phyloP scores from a whole-genome alignment of 1,140 invertebrate species.

The Radopholus similis region DNA sequence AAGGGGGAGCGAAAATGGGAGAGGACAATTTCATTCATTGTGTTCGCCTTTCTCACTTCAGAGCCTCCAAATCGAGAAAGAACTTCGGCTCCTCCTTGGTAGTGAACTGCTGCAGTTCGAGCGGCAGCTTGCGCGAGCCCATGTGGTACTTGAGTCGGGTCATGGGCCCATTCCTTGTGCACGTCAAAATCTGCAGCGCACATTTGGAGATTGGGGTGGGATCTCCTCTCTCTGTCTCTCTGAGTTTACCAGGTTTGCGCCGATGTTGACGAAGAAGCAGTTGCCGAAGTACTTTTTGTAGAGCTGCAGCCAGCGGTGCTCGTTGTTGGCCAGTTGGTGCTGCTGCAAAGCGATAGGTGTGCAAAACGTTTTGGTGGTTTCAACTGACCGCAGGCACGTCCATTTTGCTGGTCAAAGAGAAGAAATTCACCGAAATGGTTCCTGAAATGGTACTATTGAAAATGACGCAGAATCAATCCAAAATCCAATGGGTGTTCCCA shows the following conservation, averaged over 20 bases:
- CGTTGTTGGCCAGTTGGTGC: slow-evolving; percentile 14
- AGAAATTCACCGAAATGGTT: slow-evolving; percentile 8
- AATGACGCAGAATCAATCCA: not conserved
- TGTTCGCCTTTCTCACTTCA: not conserved
- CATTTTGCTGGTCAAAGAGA: not conserved
- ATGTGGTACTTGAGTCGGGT: not conserved
- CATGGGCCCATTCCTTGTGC: slow-evolving; percentile 4
- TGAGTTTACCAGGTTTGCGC: slow-evolving; percentile 2
- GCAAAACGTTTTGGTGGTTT: not conserved
- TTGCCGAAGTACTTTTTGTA: slow-evolving; percentile 10
- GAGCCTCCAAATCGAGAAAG: slow-evolving; percentile 16
- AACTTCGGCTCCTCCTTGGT: slow-evolving; percentile 10
- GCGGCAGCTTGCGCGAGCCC: not conserved
- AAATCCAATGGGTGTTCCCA: no score
- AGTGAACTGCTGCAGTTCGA: slow-evolving; percentile 6
- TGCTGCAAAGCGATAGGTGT: not conserved
- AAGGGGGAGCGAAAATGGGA: no score
- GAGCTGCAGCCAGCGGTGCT: slow-evolving; percentile 5
- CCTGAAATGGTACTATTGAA: not conserved
- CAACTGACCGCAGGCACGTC: not conserved
- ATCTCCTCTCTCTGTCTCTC: not conserved
- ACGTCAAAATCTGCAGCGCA: slow-evolving; percentile 14
- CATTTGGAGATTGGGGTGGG: not conserved
- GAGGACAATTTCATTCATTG: no score
- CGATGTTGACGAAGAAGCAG: slow-evolving; percentile 8